A percentile compares a stretch with the other conserved stretches of the same genome.
Conservation (phyloP, 2,888 invertebrate genomes). For the Drosophila limbata region DNA sequence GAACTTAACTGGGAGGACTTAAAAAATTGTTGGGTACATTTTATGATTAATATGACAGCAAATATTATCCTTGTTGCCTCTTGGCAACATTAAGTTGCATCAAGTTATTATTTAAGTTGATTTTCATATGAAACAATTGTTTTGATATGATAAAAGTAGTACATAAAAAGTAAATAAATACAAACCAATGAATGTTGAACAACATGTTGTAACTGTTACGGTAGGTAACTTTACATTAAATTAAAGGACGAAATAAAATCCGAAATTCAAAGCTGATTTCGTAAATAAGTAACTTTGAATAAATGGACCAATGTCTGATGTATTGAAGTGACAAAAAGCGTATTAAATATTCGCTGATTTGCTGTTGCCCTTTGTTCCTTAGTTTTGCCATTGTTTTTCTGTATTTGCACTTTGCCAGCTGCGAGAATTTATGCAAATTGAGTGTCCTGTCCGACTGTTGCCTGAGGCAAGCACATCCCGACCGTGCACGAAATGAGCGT, state of each 20-base stretch:
- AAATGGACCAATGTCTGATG: background rate
- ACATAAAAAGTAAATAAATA: no score
- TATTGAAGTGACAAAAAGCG: background rate
- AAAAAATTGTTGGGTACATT: no score
- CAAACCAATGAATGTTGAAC: no score
- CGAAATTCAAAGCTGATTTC: background rate
- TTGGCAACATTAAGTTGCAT: no score
- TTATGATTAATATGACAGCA: no score
- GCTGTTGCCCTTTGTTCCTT: background rate
- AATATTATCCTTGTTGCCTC: no score
- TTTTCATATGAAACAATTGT: no score
- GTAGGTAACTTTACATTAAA: background rate
- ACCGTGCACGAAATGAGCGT: conserved; percentile 47
- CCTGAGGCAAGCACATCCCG: conserved; percentile 9
- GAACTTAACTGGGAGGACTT: no score
- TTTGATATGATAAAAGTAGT: no score
- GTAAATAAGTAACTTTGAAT: background rate
- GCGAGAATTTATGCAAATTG: conserved; percentile 53
- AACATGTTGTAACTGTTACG: no score
- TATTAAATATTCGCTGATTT: conserved; percentile 16
- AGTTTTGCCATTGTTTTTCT: conserved; percentile 1
- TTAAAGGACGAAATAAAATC: background rate
- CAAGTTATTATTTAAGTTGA: no score
- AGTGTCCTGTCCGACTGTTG: conserved; percentile 45
- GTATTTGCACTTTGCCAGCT: conserved; percentile 41